phyloP scores from a whole-genome alignment of 2,797 vertebrate species.

The Enteromius trimaculatus region DNA sequence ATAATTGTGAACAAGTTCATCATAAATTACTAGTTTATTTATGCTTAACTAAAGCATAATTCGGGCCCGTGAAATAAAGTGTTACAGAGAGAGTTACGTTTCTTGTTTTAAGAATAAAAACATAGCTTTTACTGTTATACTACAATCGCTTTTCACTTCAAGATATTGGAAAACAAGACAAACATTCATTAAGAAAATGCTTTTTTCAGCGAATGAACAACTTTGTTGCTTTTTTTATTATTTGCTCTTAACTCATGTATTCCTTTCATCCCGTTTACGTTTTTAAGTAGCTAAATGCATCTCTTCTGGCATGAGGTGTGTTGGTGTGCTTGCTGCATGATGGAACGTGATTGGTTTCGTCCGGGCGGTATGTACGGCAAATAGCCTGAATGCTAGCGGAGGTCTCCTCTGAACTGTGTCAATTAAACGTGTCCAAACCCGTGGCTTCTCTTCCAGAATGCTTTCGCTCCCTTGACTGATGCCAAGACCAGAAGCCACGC shows the following conservation, averaged over 20 bases:
- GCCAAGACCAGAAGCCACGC: slow-evolving; percentile 98
- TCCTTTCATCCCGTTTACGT: slow-evolving; percentile 23
- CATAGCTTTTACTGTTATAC: too few species aligned
- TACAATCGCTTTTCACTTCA: neutral
- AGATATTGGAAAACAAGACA: neutral
- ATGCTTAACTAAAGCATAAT: too few species aligned
- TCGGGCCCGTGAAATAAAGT: too few species aligned
- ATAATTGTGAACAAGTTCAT: too few species aligned
- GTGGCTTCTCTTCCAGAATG: slow-evolving; percentile 88
- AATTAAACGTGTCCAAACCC: slow-evolving; percentile 68
- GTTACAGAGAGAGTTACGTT: neutral
- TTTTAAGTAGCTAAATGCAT: slow-evolving; percentile 68
- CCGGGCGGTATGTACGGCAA: slow-evolving; percentile 55
- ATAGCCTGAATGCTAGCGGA: slow-evolving; percentile 35
- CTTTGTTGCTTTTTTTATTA: neutral
- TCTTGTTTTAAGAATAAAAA: neutral
- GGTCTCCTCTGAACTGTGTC: neutral
- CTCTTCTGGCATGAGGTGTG: slow-evolving; percentile 69
- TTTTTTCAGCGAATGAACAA: neutral
- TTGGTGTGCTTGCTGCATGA: slow-evolving; percentile 77
- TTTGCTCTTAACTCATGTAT: slow-evolving; percentile 36
- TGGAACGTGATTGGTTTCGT: slow-evolving; percentile 64
- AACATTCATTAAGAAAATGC: neutral
- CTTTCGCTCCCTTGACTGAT: slow-evolving; percentile 97
- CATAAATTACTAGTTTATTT: too few species aligned